A percentile compares a stretch with the other conserved stretches of the same genome.
These are phyloP conservation scores for Eulemur mongoz DNA, from an alignment of 2,797 vertebrate genomes.

Conservation along the genomic window DNA sequence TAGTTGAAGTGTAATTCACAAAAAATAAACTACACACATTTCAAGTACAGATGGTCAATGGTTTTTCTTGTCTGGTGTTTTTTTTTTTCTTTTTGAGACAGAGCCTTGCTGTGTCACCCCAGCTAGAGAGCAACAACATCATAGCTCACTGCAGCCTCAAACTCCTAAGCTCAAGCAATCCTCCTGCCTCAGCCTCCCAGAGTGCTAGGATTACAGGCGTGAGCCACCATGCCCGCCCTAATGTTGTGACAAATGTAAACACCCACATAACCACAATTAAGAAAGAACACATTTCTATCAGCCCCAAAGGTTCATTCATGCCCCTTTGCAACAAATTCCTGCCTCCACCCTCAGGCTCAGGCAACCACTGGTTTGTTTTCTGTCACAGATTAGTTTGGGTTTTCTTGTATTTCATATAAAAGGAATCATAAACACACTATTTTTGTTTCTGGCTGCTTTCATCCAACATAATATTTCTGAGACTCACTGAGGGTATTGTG, in stretches of 20 bases:
- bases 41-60: constrained; percentile 25
- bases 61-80: too few relatives aligned
- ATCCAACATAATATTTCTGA: not conserved
- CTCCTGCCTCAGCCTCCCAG: not conserved
- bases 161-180: not conserved
- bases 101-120: not conserved
- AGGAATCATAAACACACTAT: not conserved
- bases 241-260: constrained; percentile 21
- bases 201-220: not conserved
- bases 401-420: constrained; percentile 47
- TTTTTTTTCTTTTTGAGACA: not conserved
- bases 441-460: constrained; percentile 53
- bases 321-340: not conserved
- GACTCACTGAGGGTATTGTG: not conserved
- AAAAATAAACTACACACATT: constrained; percentile 11
- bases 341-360: not conserved
- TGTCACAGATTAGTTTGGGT: not conserved
- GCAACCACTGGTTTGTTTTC: not conserved
- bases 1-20: not conserved
- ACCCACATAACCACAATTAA: not conserved
- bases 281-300: not conserved
- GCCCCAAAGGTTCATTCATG: not conserved
- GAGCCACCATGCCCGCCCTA: not conserved
- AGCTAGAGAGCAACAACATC: not conserved
- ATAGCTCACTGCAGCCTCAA: not conserved